Evolutionary conservation across 1,140 invertebrate species (phyloP), one percentile per base, ranked within the genome.

Genomic region (Tetramorium simillimum): DNA sequence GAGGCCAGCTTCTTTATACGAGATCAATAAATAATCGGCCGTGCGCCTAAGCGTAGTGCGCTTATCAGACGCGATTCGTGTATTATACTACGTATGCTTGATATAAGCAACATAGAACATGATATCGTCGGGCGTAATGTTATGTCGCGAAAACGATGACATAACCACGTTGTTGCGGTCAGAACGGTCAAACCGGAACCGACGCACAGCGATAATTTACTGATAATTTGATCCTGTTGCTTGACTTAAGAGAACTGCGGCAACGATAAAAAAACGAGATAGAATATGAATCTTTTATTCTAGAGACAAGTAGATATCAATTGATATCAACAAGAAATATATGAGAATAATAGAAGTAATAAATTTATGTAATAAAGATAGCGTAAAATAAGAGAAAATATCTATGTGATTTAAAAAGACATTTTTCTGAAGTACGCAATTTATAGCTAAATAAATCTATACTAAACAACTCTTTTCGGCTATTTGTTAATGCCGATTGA

Each of bases 151-250:
- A 87, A 85, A 87, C 86, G 69, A 75, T 87, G 80, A 87, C 69
- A 87, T 87, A 87, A 87, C 86, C 56, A 46, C 53, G 85, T 72
- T 75, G 67, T 56, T 60, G 85, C n/a, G 65, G 75, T 81, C 43
- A 24, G 51, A 86, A 70, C 65, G 65, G 40, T 46, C 49, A 24
- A 40, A 37, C 67, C 37, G 33, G 84, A 67, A 77, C 21, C 46
- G 62, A 56, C 56, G 9, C 49, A 37, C 4, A n/a, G 67, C 70
- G 70, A 87, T 85, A 87, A 87, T 75, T 87, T 60, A 67, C n/a
- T 40, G 81, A 87, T 86, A 86, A 88, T 88, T 86, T 43, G 58
- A 88, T 86, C 56, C 49, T 43, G 53, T 76, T 69, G 60, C 28
- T 33, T 24, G 40, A 76, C 33, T 60, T 24, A 14, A 53, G 18